Percentiles rank a stretch among this genome's conserved stretches.
Conservation (phyloP, 2,113 vertebrate genomes). For the human region GRCh38 chr1:71463501-71464000, state of each 20-base stretch:
- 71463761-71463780: background rate
- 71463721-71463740: background rate
- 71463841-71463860: background rate
- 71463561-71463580: background rate
- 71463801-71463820: background rate
- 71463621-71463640: background rate
- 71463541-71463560: background rate
- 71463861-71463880: background rate
- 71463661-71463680: background rate
- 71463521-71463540: background rate
- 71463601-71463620: background rate
- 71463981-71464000: background rate
- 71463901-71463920: background rate
- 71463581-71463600: background rate
- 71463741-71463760: background rate
- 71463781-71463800: background rate
- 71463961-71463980: background rate
- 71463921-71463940: background rate
- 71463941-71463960: background rate
- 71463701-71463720: background rate
- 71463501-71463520: background rate
- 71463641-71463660: background rate
- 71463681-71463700: background rate
- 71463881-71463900: background rate
- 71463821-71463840: background rate